Evolutionary conservation across 2,113 vertebrate genomes (phyloP).

Genomic region (Sturnira hondurensis): DNA sequence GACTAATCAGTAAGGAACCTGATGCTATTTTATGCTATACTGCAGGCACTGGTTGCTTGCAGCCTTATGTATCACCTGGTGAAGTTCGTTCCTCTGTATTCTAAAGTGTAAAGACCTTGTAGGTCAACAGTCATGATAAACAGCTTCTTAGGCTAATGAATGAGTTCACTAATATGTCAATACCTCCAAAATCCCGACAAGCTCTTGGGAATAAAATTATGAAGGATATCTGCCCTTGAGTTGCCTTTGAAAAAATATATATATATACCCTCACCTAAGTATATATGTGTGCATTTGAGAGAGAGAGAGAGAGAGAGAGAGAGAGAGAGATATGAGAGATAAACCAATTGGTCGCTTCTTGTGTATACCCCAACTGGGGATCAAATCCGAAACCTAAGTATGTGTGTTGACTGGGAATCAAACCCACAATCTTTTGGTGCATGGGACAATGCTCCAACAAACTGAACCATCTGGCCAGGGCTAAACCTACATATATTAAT

Average conservation of each 20-base stretch:
- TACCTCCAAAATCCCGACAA: constrained; percentile 95
- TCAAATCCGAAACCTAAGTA: no score
- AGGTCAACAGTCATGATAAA: constrained; percentile 98
- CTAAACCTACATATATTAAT: constrained; percentile 95
- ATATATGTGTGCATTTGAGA: no score
- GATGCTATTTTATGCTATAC: not conserved
- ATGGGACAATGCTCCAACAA: no score
- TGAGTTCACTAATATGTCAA: constrained; percentile 97
- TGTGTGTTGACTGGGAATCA: no score
- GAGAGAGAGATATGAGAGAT: no score
- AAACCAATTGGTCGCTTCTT: no score
- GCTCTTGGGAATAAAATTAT: constrained; percentile 91
- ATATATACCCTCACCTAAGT: no score
- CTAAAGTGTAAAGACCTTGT: constrained; percentile 84
- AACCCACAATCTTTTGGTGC: no score
- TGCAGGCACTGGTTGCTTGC: not conserved
- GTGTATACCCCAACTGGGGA: no score
- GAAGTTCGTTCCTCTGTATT: not conserved
- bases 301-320: no score
- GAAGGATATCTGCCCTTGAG: constrained; percentile 93
- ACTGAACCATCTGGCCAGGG: no score
- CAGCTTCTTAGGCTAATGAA: constrained; percentile 96
- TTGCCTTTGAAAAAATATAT: constrained; percentile 80
- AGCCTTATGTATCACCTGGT: not conserved
- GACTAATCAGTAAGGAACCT: not conserved